A percentile compares a stretch with the other conserved stretches of the same genome.
Conservation (phyloP, 2,113 vertebrate species). For the Perca flavescens region DNA sequence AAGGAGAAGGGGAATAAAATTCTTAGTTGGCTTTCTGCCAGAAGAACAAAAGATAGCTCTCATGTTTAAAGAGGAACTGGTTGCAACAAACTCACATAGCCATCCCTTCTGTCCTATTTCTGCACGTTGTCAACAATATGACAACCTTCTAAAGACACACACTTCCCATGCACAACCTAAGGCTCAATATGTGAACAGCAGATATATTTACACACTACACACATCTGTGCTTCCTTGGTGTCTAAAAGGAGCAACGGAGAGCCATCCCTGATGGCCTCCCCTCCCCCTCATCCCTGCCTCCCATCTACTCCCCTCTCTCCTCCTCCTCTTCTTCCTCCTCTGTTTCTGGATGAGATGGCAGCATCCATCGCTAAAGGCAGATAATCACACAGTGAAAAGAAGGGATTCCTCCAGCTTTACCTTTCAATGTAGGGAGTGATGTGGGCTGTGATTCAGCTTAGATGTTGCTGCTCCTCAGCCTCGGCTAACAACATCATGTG, state of each 20-base stretch:
- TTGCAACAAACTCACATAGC: slow-evolving; percentile 4
- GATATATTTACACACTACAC: slow-evolving; percentile 32
- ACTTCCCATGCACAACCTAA: slow-evolving; percentile 26
- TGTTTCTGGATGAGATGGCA: slow-evolving; percentile 22
- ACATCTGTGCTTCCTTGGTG: slow-evolving; percentile 60
- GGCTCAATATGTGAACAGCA: slow-evolving; percentile 26
- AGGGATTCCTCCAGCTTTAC: slow-evolving; percentile 77
- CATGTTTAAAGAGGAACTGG: slow-evolving; percentile 11
- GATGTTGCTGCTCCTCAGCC: slow-evolving; percentile 74
- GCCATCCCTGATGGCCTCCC: slow-evolving; percentile 71
- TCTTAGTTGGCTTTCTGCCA: slow-evolving; percentile 21
- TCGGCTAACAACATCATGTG: slow-evolving; percentile 82
- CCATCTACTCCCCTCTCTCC: slow-evolving; percentile 1
- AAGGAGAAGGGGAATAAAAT: not conserved
- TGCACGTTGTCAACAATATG: not conserved
- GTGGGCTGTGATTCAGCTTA: slow-evolving; percentile 76
- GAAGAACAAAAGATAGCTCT: slow-evolving; percentile 13
- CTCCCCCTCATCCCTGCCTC: slow-evolving; percentile 55
- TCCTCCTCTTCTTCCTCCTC: slow-evolving; percentile 2
- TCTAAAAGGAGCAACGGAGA: slow-evolving; percentile 47
- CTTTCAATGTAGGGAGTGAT: slow-evolving; percentile 72
- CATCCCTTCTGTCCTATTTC: not conserved
- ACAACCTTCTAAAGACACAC: slow-evolving; percentile 14
- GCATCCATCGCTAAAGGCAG: slow-evolving; percentile 37
- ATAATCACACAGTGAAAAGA: slow-evolving; percentile 52